Base-by-base conservation (phyloP, 2,113 vertebrate genomes). In the Labrus mixtus region DNA sequence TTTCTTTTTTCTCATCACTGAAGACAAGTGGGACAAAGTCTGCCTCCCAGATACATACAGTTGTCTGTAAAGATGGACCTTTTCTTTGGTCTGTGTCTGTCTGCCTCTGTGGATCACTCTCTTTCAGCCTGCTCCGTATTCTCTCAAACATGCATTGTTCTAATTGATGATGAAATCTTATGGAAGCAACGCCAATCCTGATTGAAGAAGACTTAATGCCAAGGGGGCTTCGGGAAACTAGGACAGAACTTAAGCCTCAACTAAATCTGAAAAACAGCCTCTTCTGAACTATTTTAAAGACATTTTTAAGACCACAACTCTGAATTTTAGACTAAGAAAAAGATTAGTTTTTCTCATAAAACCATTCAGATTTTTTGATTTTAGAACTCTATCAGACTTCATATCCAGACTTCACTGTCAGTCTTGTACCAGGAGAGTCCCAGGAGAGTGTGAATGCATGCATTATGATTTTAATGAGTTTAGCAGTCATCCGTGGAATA, bases 401-500 rank as follows among this genome's bases (percentile, higher is more conserved):
- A 48, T 59, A 76, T 63, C n/a, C 74, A 82, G 29, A 68, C 41
- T 88, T 76, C 11, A 46, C 73, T 70, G 37, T 68, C 15, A 58
- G 53, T 39, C 16, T 43, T 57, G 61, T 79, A 70, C 67, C 68
- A 22, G 29, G 29, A 68, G 39, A 70, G 53, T 81, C 84, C 73
- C 75, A 12, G 37, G 75, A 79, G 90, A 86, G 75, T 83, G 33
- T 69, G 68, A 84, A 81, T 8, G 58, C 68, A 61, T 69, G 75
- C 74, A 82, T 89, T 89, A 74, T 66, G 74, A 67, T 82, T 92
- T 91, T 91, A 93, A 93, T 93, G 89, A 90, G 84, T 90, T 90
- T 78, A 83, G 84, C 91, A 91, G 61, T 77, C 89, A 85, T 83
- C 86, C 86, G 61, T 89, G 81, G 79, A 81, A 50, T 60, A 68